A percentile compares a stretch with the other conserved stretches of the same genome.
These are phyloP conservation scores for Puma concolor DNA, from an alignment of 2,113 vertebrate genomes.

Conservation along the genomic window DNA sequence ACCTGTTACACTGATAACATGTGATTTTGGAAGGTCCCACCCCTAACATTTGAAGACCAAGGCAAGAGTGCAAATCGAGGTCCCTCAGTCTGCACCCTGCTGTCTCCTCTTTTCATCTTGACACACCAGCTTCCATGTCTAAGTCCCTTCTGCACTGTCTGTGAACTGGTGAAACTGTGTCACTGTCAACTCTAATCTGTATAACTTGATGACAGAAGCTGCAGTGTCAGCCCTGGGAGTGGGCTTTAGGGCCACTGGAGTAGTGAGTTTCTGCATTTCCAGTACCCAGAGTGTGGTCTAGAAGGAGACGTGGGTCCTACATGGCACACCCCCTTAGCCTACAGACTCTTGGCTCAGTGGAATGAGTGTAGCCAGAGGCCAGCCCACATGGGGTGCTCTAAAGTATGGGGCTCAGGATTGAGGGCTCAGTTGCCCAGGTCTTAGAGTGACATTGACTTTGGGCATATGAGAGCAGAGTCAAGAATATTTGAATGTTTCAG, in stretches of 20 bases:
- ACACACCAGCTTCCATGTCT: neutral
- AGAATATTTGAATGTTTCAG: neutral
- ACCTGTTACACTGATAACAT: neutral
- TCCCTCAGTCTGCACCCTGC: neutral
- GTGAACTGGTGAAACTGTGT: neutral
- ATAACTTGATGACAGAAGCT: neutral
- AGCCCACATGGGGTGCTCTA: neutral
- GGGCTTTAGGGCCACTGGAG: too few species aligned
- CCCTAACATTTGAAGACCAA: neutral
- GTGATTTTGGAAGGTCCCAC: too few species aligned
- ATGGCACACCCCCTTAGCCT: fast-evolving
- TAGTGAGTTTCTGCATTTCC: neutral
- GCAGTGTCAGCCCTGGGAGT: neutral
- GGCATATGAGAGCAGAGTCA: neutral
- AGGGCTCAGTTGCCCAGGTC: neutral
- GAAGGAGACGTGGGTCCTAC: neutral
- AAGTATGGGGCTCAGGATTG: neutral
- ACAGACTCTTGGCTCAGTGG: neutral
- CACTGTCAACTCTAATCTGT: neutral
- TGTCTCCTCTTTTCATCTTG: neutral
- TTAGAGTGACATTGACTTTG: neutral
- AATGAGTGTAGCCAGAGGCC: neutral
- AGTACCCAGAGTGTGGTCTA: neutral
- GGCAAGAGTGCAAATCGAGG: neutral
- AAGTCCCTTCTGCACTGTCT: neutral